Evolutionary conservation across 2,113 vertebrate genomes (phyloP).

Genomic region (Atherinomorus stipes): DNA sequence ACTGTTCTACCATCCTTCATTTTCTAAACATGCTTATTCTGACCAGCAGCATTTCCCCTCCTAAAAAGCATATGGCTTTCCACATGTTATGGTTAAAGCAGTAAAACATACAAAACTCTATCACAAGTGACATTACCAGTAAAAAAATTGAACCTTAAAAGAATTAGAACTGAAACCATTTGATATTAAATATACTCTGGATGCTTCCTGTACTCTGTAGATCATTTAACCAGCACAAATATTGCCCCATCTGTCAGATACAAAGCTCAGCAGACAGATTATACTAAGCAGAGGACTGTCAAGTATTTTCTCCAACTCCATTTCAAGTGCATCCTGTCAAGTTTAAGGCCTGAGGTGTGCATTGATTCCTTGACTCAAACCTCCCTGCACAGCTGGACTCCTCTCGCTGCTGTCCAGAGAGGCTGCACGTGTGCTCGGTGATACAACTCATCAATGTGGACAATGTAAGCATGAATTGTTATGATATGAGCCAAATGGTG

Average conservation of each 20-base stretch:
- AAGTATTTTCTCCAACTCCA: conserved; percentile 54
- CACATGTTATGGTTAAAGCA: conserved; percentile 62
- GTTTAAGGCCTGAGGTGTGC: conserved; percentile 81
- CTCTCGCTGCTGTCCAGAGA: conserved; percentile 32
- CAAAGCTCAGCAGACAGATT: conserved; percentile 48
- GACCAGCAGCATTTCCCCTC: conserved; percentile 74
- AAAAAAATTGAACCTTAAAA: conserved; percentile 46
- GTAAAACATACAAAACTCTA: conserved; percentile 68
- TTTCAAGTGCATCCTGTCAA: conserved; percentile 76
- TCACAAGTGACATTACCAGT: conserved; percentile 59
- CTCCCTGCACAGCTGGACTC: conserved; percentile 32
- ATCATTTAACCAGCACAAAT: conserved; percentile 43
- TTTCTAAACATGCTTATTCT: conserved; percentile 58
- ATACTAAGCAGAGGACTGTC: conserved; percentile 61
- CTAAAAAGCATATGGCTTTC: conserved; percentile 70
- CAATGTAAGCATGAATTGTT: conserved; percentile 13
- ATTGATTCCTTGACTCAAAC: conserved; percentile 69
- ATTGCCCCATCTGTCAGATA: conserved; percentile 37
- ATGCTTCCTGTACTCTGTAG: conserved; percentile 44
- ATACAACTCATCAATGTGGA: conserved; percentile 27
- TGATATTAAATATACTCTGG: conserved; percentile 57
- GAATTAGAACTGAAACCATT: conserved; percentile 50
- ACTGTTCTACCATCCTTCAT: conserved; percentile 23
- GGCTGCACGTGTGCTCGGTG: conserved; percentile 56
- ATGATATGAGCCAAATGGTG: conserved; percentile 21